These are phyloP conservation scores for Ladona fulva DNA, from an alignment of 1,140 invertebrate species.

Conservation along the genomic window DNA sequence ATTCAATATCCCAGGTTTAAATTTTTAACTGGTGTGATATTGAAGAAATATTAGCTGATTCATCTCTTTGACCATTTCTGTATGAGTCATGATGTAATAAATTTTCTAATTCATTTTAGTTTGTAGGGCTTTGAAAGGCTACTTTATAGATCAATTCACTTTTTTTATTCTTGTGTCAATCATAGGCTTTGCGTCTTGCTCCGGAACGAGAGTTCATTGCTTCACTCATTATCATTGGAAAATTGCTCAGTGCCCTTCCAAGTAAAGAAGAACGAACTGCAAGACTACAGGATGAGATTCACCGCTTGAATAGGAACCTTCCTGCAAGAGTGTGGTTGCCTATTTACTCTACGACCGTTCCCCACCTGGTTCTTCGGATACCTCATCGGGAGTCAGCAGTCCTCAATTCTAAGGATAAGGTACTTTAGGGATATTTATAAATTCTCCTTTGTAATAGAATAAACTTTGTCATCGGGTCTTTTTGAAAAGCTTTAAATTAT, in stretches of 20 bases:
- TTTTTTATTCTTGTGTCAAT: constrained; percentile 22
- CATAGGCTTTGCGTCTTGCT: constrained; percentile 66
- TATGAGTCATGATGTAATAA: no score
- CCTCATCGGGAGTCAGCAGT: constrained; percentile 92
- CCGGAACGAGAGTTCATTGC: constrained; percentile 82
- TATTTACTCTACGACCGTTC: constrained; percentile 52
- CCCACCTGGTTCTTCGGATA: constrained; percentile 82
- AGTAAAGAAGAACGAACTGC: constrained; percentile 92
- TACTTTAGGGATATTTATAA: no score
- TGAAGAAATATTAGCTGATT: no score
- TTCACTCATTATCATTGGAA: constrained; percentile 82
- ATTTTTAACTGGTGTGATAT: no score
- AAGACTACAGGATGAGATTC: constrained; percentile 82
- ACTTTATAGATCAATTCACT: no score
- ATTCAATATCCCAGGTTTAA: no score
- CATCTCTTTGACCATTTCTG: no score
- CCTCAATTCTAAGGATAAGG: constrained; percentile 98
- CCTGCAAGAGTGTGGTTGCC: constrained; percentile 97
- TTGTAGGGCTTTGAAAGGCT: no score
- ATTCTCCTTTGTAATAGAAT: no score
- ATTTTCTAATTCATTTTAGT: no score
- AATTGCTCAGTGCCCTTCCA: constrained; percentile 75
- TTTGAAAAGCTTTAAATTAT: no score
- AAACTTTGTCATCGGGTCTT: no score
- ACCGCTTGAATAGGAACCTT: constrained; percentile 89